A percentile compares a stretch with the other conserved stretches of the same genome.
Conservation (phyloP, 2,797 vertebrate species). For the Brotula barbata region DNA sequence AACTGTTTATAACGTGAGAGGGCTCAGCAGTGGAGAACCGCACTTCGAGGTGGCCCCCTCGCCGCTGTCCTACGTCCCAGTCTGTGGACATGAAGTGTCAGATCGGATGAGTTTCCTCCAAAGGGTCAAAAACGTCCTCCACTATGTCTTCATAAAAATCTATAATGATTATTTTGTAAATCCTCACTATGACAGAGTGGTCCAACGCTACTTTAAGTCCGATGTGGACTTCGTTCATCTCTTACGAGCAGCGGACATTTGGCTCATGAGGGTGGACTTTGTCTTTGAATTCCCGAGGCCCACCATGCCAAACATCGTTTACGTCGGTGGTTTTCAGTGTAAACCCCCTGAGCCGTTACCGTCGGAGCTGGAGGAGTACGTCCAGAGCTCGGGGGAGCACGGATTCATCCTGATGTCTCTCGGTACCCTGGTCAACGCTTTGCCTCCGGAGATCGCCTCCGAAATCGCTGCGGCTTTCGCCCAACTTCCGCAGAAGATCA, state of each 20-base stretch:
- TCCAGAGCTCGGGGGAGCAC: slow-evolving; percentile 78
- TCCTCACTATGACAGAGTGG: slow-evolving; percentile 66
- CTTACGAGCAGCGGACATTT: slow-evolving; percentile 73
- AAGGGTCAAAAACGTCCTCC: slow-evolving; percentile 63
- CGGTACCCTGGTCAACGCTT: slow-evolving; percentile 67
- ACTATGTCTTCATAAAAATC: slow-evolving; percentile 44
- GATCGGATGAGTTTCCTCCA: slow-evolving; percentile 72
- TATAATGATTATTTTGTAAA: slow-evolving; percentile 39
- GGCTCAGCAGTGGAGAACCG: slow-evolving; percentile 74
- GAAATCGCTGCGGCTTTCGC: slow-evolving; percentile 77
- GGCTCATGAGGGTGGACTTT: slow-evolving; percentile 82
- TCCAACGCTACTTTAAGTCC: slow-evolving; percentile 68
- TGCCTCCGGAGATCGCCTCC: slow-evolving; percentile 73
- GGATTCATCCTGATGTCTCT: slow-evolving; percentile 82
- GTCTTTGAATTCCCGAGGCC: slow-evolving; percentile 81
- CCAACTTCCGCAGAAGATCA: slow-evolving; percentile 77
- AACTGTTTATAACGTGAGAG: slow-evolving; percentile 69
- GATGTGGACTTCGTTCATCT: slow-evolving; percentile 73
- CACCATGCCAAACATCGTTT: slow-evolving; percentile 79
- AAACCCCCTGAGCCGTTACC: slow-evolving; percentile 67
- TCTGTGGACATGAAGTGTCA: slow-evolving; percentile 25
- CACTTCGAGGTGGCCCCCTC: slow-evolving; percentile 75
- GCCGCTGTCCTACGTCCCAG: slow-evolving; percentile 75
- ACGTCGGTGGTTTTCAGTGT: slow-evolving; percentile 82
- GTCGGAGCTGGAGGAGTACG: slow-evolving; percentile 74